Base-by-base conservation (phyloP, 2,797 vertebrate genomes). In the Pelobates cultripes region DNA sequence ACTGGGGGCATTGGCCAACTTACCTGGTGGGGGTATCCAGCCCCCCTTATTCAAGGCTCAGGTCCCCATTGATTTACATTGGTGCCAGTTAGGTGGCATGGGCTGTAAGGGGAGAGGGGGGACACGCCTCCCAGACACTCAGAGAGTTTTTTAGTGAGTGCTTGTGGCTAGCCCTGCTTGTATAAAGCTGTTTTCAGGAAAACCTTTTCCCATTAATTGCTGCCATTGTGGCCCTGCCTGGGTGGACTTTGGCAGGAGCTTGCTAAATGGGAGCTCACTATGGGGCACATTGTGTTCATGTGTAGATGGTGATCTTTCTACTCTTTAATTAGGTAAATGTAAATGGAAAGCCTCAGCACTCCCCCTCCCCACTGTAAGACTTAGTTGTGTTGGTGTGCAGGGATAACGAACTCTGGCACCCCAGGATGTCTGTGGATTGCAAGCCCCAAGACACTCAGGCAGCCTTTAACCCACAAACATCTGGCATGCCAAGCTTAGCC, bases 181-280 rank as follows among this genome's bases (percentile, higher is more conserved):
- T 51, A 51, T 51, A 5, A 51, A 5, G 47, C 4, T 60, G 57
- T 60, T 60, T 15, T 60, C n/a, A 0, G 14, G 7, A 15, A 64
- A 5, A 64, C 61, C 61, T 28, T 5, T 2, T 64, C 14, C 61
- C 17, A 28, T 40, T 7, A 17, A 7, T 40, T 7, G 9, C 10
- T 64, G 57, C 57, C 5, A 60, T 60, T 60, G 57, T 60, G 15
- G 17, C 15, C 28, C 17, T 43, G 3, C 15, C 75, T 63, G n/a
- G 15, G 43, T 70, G 79, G 64, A 81, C 79, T 81, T 81, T 81
- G 73, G 40, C 79, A 51, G 61, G 8, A 41, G 70, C 64, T 75
- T 63, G 2, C 14, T 17, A n/a, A 70, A 3, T 2, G 42, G 45
- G 66, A 64, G 10, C 61, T 64, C 61, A 5, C 5, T n/a, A 40